Base-by-base conservation (phyloP, 2,888 invertebrate genomes). In the Machimus atricapillus region DNA sequence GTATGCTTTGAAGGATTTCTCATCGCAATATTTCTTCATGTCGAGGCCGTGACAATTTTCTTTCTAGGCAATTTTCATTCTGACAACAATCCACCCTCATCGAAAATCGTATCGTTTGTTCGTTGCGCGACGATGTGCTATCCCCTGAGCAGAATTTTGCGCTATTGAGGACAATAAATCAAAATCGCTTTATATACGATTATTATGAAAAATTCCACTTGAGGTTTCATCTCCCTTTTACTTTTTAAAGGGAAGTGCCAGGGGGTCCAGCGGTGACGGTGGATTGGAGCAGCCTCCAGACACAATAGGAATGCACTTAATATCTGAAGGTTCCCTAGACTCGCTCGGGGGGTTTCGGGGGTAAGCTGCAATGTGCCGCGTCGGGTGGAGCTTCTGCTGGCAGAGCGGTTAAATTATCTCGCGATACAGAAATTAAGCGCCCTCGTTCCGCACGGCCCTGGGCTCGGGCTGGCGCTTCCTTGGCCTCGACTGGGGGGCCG, bases 191-290 rank as follows among this genome's bases (percentile, higher is more conserved):
- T 82, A 82, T 37, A 66, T 58, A 58, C 82, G 82, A 82, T 82
- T 82, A 82, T 58, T 82, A 82, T 82, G 82, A 82, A 66, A 82
- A 82, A 82, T 82, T 82, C 82, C 82, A 58, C 58, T 82, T 82
- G 58, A 58, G 82, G 19, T 34, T 34, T 58, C 82, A 23, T 82
- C 58, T 82, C 58, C n/a, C 5, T 52, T 34, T 31, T 56, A 81
- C 31, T 34, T 81, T 81, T 79, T 79, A 79, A 27, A 27, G 14
- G 31, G 82, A 79, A 23, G 1, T 19, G 66, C 7, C 3, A 14
- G 34, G 16, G 8, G 37, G 58, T 6, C 37, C 43, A 12, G 27
- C 14, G 52, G 34, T 0, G 58, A 37, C 8, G 76, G n/a, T 16
- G 76, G 76, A 37, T 76, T 34, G 58, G 81, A 66, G 37, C 82